Conservation (phyloP, 2,888 invertebrate genomes). For the Drosophila yooni region DNA sequence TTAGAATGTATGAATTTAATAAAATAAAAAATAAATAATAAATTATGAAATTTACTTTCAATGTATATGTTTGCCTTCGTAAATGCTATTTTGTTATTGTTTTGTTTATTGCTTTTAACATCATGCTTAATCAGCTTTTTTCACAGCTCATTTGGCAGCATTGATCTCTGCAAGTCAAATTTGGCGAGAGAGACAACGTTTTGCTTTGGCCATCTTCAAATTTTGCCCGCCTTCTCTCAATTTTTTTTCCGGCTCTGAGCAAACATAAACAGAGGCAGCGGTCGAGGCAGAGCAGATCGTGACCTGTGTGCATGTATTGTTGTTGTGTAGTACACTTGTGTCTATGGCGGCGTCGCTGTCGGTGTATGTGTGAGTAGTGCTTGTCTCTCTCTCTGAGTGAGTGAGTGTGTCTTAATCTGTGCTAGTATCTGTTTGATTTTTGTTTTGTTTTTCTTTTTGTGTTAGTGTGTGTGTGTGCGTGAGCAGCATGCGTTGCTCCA, state of each 20-base stretch:
- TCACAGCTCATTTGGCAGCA: conserved; percentile 19
- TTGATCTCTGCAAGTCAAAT: conserved; percentile 12
- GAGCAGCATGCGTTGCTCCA: conserved; percentile 62
- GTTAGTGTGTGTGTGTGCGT: conserved; percentile 39
- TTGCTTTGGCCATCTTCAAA: conserved; percentile 66
- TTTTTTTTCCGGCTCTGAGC: conserved; percentile 22
- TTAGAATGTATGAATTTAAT: background rate
- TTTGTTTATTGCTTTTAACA: background rate
- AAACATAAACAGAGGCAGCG: background rate
- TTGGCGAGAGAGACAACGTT: conserved; percentile 14
- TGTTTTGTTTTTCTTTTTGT: conserved; percentile 24
- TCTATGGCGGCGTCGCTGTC: conserved; percentile 39
- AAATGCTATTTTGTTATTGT: background rate
- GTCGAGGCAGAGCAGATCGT: conserved; percentile 41
- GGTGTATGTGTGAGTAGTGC: conserved; percentile 9
- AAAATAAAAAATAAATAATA: background rate
- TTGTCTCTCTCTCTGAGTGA: conserved; percentile 3
- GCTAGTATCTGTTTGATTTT: conserved; percentile 40
- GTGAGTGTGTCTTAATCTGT: conserved; percentile 28
- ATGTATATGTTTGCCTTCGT: background rate
- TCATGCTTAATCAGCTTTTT: background rate
- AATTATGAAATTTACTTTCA: background rate
- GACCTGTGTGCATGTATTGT: conserved; percentile 54
- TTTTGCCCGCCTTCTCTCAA: conserved; percentile 63
- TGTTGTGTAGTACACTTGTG: conserved; percentile 29